These are phyloP conservation scores for Meteorus cinctellus DNA, from an alignment of 2,888 invertebrate genomes.

Conservation along the genomic window DNA sequence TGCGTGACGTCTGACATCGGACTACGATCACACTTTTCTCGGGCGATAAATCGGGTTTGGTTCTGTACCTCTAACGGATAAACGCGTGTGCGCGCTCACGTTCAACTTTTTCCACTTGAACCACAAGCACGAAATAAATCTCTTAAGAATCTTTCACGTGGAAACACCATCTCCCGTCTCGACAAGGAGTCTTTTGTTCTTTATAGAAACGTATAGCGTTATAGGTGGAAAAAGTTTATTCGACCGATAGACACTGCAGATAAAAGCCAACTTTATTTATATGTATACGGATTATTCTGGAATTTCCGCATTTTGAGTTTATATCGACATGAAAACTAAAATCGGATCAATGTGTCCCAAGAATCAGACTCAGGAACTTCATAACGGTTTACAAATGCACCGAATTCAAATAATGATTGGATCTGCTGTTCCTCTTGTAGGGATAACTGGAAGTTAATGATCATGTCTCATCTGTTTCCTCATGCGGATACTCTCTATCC, in stretches of 20 bases:
- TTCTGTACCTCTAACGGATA: neutral
- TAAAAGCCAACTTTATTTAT: conserved; percentile 4
- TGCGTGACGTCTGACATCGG: neutral
- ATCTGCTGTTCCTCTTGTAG: no score
- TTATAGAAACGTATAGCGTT: neutral
- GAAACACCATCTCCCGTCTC: neutral
- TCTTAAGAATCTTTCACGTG: conserved; percentile 9
- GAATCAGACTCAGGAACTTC: no score
- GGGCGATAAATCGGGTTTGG: conserved; percentile 3
- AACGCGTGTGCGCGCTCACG: neutral
- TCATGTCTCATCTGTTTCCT: no score
- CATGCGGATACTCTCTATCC: no score
- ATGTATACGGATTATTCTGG: neutral
- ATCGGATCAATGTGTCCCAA: no score
- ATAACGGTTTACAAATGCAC: no score
- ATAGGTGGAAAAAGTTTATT: neutral
- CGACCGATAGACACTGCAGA: conserved; percentile 9
- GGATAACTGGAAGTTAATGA: no score
- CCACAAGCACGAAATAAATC: conserved; percentile 22
- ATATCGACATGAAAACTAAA: no score
- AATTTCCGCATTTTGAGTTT: no score
- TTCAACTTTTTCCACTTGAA: conserved; percentile 7
- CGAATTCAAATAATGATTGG: no score
- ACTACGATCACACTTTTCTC: neutral
- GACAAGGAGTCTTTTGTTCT: neutral